Base-by-base conservation (phyloP, 2,888 invertebrate species). In the Xestobium rufovillosum region DNA sequence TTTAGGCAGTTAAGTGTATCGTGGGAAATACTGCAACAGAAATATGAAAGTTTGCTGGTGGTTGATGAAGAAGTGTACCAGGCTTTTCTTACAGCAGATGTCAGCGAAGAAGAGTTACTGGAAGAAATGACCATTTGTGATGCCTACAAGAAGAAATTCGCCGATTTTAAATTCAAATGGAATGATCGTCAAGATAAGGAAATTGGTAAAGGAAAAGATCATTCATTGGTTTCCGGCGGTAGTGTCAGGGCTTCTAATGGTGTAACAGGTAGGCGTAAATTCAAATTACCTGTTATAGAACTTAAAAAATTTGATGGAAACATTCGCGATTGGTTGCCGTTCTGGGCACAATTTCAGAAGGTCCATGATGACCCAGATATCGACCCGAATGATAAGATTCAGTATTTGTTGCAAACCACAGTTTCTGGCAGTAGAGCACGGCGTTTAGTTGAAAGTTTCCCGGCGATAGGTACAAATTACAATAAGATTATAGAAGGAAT, bases 281-380 rank as follows among this genome's bases (percentile, higher is more conserved):
- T 14, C 10, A 37, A 37, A 25, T 23, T 37, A 12, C 37, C 36
- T 9, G 11, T 3, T 12, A 19, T 36, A 11, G 30, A 36, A 13
- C 13, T 36, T 9, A 36, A 17, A 17, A 36, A 37, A 26, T 56
- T 47, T 43, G 39, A 29, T 29, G 51, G 51, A 4, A 38, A 46
- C 16, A 10, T 49, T 4, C 39, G 35, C 17, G 42, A 49, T 9
- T 54, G 53, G 53, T 35, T 53, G 10, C 33, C 32, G 1, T 55
- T 53, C 31, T 57, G 52, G 51, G 38, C 43, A 2, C 49, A 50
- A 15, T 52, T 52, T 31, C 14, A 34, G 16, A 52, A 49, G 35
- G 51, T 54, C 12, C 30, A 56, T 29, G 48, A 49, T 14, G 51
- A 47, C 30, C 19, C 28, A 23, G 31, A 39, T 3, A 9, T 45